A percentile compares a stretch with the other conserved stretches of the same genome.
Conservation (phyloP, 37 sponge, comb jelly and placozoan species). For the Halichondria panicea region DNA sequence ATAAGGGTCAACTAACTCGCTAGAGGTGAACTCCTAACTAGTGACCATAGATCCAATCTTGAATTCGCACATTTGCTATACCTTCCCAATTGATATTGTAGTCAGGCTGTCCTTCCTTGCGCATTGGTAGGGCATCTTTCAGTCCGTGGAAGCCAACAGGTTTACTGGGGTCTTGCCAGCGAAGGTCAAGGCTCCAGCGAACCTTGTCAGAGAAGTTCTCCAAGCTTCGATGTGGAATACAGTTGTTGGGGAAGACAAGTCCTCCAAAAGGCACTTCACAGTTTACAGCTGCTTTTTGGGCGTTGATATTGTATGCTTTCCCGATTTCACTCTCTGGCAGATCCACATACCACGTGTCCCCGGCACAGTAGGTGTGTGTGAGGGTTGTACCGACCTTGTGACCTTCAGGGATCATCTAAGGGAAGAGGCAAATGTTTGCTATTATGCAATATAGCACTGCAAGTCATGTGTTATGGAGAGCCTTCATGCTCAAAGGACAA, state of each 20-base stretch:
- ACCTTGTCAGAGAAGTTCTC: constrained; percentile 70
- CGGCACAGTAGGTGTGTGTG: constrained; percentile 88
- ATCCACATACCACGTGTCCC: constrained; percentile 86
- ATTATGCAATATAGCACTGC: no score
- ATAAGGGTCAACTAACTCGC: no score
- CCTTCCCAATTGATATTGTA: constrained; percentile 64
- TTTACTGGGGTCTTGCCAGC: constrained; percentile 73
- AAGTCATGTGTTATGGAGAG: no score
- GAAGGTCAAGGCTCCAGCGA: constrained; percentile 88
- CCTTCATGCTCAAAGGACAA: no score
- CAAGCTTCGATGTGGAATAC: constrained; percentile 81
- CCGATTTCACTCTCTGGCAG: constrained; percentile 66
- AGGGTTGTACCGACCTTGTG: constrained; percentile 69
- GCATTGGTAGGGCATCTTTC: constrained; percentile 67
- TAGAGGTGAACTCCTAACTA: no score
- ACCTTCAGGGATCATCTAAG: constrained; percentile 69
- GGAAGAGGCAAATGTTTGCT: background rate
- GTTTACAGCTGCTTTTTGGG: constrained; percentile 67
- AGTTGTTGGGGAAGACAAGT: constrained; percentile 73
- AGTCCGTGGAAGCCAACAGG: constrained; percentile 74
- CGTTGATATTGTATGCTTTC: constrained; percentile 59
- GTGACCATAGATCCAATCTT: no score
- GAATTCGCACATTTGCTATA: no score
- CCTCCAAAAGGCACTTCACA: constrained; percentile 87
- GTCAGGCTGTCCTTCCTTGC: constrained; percentile 52